These are phyloP conservation scores for Nasonia oneida DNA, from an alignment of 2,888 invertebrate genomes.

Conservation along the genomic window DNA sequence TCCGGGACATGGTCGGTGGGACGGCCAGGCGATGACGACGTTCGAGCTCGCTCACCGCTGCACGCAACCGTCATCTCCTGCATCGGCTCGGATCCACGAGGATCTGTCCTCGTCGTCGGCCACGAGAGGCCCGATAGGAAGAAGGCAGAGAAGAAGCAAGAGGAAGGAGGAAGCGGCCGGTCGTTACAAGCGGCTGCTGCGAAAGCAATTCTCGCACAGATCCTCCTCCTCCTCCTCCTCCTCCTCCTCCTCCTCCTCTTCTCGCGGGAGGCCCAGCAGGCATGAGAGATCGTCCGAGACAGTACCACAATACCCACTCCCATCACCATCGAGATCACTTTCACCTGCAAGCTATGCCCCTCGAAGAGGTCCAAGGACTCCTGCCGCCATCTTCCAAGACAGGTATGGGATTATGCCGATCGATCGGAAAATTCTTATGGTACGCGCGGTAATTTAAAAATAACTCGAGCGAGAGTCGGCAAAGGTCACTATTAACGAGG, in stretches of 20 bases:
- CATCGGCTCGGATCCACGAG: slow-evolving; percentile 74
- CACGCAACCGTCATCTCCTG: slow-evolving; percentile 65
- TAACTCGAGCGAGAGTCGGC: slow-evolving; percentile 15
- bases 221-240: neutral
- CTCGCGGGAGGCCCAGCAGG: slow-evolving; percentile 49
- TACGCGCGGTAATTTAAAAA: slow-evolving; percentile 22
- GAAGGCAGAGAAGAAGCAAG: neutral
- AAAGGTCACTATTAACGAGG: slow-evolving; percentile 56
- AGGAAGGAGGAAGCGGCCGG: slow-evolving; percentile 29
- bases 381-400: slow-evolving; percentile 74
- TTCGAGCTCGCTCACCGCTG: slow-evolving; percentile 70
- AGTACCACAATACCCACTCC: slow-evolving; percentile 53
- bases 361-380: slow-evolving; percentile 76
- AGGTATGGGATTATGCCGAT: slow-evolving; percentile 63
- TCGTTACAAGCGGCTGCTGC: neutral
- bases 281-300: slow-evolving; percentile 74
- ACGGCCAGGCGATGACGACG: slow-evolving; percentile 78
- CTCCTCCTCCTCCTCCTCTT: neutral
- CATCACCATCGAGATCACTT: slow-evolving; percentile 72
- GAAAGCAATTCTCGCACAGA: neutral
- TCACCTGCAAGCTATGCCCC: slow-evolving; percentile 75
- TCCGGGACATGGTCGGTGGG: slow-evolving; percentile 74
- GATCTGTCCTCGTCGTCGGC: slow-evolving; percentile 67
- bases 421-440: slow-evolving; percentile 47
- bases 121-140: neutral